phyloP scores from a whole-genome alignment of 2,113 vertebrate species.

The Alosa alosa region DNA sequence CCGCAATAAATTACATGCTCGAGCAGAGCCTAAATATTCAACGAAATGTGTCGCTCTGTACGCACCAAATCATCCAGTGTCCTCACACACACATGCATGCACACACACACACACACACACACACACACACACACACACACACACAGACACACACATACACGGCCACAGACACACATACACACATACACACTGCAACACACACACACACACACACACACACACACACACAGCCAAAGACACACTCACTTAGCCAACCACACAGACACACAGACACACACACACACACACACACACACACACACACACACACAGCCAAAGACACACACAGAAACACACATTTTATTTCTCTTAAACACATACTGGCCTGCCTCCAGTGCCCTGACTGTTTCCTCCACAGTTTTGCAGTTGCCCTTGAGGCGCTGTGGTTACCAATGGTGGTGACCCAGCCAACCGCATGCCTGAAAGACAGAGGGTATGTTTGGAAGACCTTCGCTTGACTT shows the following conservation, averaged over 20 bases:
- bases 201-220: not conserved
- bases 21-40: conserved; percentile 29
- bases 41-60: conserved; percentile 30
- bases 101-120: not conserved
- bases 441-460: too few species aligned
- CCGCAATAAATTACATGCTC: conserved; percentile 34
- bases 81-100: conserved; percentile 13
- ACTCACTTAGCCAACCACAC: not conserved
- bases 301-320: too few species aligned
- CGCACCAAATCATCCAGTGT: conserved; percentile 32
- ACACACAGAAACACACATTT: conserved; percentile 35
- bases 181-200: not conserved
- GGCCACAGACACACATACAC: not conserved
- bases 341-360: too few species aligned
- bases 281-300: too few species aligned
- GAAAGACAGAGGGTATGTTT: too few species aligned
- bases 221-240: conserved; percentile 12
- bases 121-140: not conserved
- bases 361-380: too few species aligned
- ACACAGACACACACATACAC: not conserved
- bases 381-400: too few species aligned
- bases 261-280: not conserved
- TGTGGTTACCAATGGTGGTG: too few species aligned
- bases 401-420: too few species aligned
- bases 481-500: too few species aligned